A percentile compares a stretch with the other conserved stretches of the same genome.
phyloP scores from a whole-genome alignment of 2,888 invertebrate genomes.

The Xestia xanthographa region DNA sequence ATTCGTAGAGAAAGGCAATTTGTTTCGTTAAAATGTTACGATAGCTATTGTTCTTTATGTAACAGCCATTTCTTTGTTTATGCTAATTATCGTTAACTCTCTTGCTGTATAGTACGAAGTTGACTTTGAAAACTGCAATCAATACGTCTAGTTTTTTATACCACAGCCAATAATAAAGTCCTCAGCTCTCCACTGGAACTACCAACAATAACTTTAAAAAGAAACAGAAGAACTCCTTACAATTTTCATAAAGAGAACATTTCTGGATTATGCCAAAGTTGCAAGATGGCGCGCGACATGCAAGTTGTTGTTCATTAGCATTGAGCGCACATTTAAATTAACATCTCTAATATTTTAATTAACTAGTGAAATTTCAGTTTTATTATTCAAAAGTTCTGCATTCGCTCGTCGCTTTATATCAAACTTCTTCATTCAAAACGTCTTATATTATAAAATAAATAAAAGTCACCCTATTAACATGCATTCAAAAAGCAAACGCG shows the following conservation, averaged over 20 bases:
- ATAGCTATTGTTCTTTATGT: constrained; percentile 24
- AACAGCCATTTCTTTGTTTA: constrained; percentile 34
- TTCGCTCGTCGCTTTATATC: constrained; percentile 40
- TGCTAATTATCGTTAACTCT: constrained; percentile 1
- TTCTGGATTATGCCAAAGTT: constrained; percentile 19
- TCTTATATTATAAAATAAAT: constrained; percentile 43
- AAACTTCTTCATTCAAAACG: constrained; percentile 48
- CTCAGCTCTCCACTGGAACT: background rate
- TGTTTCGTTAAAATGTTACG: constrained; percentile 43
- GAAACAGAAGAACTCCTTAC: constrained; percentile 1
- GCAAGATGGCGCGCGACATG: constrained; percentile 39
- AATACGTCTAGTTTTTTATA: background rate
- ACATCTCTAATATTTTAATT: constrained; percentile 52
- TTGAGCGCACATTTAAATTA: constrained; percentile 45
- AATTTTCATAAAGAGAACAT: constrained; percentile 13
- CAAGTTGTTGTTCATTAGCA: constrained; percentile 42
- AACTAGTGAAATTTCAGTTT: constrained; percentile 39
- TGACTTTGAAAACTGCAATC: background rate
- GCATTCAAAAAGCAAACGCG: constrained; percentile 56
- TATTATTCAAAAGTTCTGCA: constrained; percentile 49
- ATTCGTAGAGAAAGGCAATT: constrained; percentile 44
- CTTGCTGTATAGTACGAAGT: background rate
- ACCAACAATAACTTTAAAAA: constrained; percentile 10
- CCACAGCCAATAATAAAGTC: background rate
- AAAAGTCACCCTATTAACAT: constrained; percentile 60